Evolutionary conservation across 2,888 invertebrate species (phyloP).

Genomic region (Rhogogaster chlorosoma): DNA sequence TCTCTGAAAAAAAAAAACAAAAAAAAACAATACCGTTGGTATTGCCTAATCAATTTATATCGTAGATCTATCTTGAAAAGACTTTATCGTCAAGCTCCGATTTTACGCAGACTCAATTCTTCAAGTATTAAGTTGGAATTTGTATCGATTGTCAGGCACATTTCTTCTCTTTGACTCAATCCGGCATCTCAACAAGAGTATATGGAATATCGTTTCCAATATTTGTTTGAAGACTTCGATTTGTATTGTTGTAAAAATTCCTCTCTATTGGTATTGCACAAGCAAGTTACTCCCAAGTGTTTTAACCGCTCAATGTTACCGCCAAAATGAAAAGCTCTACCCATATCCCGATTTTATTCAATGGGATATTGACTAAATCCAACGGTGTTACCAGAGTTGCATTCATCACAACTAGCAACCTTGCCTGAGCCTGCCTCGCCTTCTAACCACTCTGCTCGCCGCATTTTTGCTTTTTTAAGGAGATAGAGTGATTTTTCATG

Average conservation of each 20-base stretch:
- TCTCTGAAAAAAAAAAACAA: background rate
- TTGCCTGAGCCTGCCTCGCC: slow-evolving; percentile 23
- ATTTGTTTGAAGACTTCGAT: background rate
- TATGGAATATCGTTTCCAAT: background rate
- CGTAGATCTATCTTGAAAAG: background rate
- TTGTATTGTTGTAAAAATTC: background rate
- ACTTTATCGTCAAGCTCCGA: background rate
- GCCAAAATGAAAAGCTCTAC: background rate
- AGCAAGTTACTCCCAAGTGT: background rate
- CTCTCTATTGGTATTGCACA: background rate
- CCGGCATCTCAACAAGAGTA: background rate
- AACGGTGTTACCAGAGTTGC: slow-evolving; percentile 34
- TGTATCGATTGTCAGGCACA: background rate
- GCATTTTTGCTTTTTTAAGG: slow-evolving; percentile 25
- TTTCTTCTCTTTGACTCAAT: background rate
- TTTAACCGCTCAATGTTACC: background rate
- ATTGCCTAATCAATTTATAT: background rate
- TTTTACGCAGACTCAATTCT: background rate
- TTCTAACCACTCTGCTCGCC: slow-evolving; percentile 32
- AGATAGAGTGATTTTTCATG: slow-evolving; percentile 36
- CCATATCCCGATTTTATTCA: background rate
- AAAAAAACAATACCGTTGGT: background rate
- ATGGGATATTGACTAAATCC: slow-evolving; percentile 20
- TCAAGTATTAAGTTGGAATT: background rate
- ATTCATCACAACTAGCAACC: slow-evolving; percentile 28